Evolutionary conservation across 2,797 vertebrate genomes (phyloP), one percentile per base, ranked within the genome.

Genomic region (Euthynnus affinis): DNA sequence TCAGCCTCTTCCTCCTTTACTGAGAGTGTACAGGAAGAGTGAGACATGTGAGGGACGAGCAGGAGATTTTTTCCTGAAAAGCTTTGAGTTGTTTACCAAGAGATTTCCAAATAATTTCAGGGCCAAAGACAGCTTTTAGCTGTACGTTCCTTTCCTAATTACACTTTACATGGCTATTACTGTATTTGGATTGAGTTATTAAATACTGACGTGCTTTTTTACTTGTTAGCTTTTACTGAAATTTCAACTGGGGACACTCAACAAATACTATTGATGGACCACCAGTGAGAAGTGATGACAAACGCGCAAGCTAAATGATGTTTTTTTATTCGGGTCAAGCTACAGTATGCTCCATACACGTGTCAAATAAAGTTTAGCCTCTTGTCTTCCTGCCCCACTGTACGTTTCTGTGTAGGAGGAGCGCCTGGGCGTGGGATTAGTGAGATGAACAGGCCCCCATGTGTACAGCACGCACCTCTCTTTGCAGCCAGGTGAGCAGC

Each of bases 401-500:
- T 9, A 55, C 62, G 65, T 64, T 67, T 80, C 65, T 83, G 84
- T 72, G 69, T 34, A 44, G 69, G 52, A 68, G 61, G 71, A 78
- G 75, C 7, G 40, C 56, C 67, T 13, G 80, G 74, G 58, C 53
- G 37, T 10, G 59, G 83, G 83, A 86, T 84, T 86, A 80, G 81
- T 15, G 75, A 82, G 74, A 18, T 92, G 91, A 91, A 89, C 85
- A 13, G 76, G 72, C 90, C 93, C 93, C 74, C 87, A 92, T 92
- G 89, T 81, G 80, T 65, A 27, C 64, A 67, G 79, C 81, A 87
- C 76, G 80, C 74, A 86, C 70, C 78, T 87, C 72, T 73, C 72
- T 80, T 51, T 76, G 71, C 74, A 82, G 85, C 87, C 92, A 93
- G 93, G 92, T 91, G 92, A 94, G 89, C 82, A 82, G 85, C 76